Evolutionary conservation across 1,140 invertebrate genomes (phyloP), one percentile per base, ranked within the genome.

Genomic region (Phocides pigmalion): DNA sequence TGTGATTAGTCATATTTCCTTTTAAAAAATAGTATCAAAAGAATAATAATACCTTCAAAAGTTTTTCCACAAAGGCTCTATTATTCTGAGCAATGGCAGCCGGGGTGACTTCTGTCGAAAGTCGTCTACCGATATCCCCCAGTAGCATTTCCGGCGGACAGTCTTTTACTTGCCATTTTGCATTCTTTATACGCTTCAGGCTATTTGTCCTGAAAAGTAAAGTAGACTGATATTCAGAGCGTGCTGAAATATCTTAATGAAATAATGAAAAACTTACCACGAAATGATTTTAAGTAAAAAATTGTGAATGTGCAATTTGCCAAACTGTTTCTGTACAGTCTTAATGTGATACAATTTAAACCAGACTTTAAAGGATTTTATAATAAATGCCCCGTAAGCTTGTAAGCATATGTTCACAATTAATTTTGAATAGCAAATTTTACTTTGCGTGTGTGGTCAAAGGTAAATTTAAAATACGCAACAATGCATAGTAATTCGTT

Each of bases 51-150:
- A 98, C 97, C 94, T 98, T 98, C 11, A 99, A 92, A 66, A 99
- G 93, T 80, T 98, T 98, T 82, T 99, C 98, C 14, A 99, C 98
- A 93, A 99, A 99, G 37, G 97, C 98, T 96, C 98, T 98, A 91
- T 99, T 99, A 11, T 97, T 97, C 89, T 99, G 98, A n/a, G 97
- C 98, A 72, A 98, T 96, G n/a, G 97, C 92, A 3, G 97, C 96
- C 3, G 96, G 95, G 66, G 95, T 96, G 69, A 95, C 94, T 68
- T 95, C 95, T 2, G 87, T 92, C 0, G 88, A 92, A 22, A 91
- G 67, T 42, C 87, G 81, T 47, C 90, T 76, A 28, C 83, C 84
- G 9, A 92, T 87, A 51, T 92, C 90, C 0, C 83, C 81, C 11
- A 90, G 72, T 39, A 90, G 68, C 58, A 90, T 66, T 74, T 94